phyloP scores from a whole-genome alignment of 2,113 vertebrate species.

The Ceyx cyanopectus region DNA sequence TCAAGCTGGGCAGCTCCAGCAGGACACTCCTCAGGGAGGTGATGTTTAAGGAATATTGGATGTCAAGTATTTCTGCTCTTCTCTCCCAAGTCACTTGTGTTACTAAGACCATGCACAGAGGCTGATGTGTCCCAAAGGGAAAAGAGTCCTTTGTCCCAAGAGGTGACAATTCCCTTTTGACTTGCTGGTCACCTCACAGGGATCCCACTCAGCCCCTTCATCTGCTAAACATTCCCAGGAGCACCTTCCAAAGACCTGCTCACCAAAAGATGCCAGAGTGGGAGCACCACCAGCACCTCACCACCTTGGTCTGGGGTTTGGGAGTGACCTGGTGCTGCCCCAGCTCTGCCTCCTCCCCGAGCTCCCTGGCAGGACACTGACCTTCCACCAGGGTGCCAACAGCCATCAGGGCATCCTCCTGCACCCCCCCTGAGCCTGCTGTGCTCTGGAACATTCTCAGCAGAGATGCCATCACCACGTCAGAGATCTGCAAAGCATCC shows the following conservation, averaged over 20 bases:
- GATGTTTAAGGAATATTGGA: not conserved
- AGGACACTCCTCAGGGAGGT: too few species aligned
- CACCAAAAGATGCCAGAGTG: not conserved
- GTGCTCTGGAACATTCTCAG: slow-evolving; percentile 98
- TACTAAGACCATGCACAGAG: accelerated
- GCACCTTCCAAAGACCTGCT: not conserved
- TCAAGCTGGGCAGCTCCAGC: too few species aligned
- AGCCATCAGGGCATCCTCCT: slow-evolving; percentile 98
- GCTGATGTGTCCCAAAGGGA: not conserved
- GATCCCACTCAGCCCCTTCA: not conserved
- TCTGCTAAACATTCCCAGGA: not conserved
- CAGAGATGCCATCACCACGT: slow-evolving; percentile 97
- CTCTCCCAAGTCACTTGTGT: not conserved
- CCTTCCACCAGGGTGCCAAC: slow-evolving; percentile 98
- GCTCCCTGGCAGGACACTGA: slow-evolving; percentile 31
- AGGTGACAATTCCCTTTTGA: too few species aligned
- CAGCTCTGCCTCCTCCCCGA: not conserved
- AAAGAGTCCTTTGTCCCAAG: not conserved
- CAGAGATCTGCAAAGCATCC: slow-evolving; percentile 96
- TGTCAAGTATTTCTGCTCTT: not conserved
- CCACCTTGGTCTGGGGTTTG: not conserved
- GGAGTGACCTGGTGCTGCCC: not conserved
- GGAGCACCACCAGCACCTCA: not conserved
- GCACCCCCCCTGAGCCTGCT: slow-evolving; percentile 91
- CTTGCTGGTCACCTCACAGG: not conserved